Evolutionary conservation across 2,888 invertebrate species (phyloP), one percentile per base, ranked within the genome.

Genomic region (Drosophila trichaetosa): DNA sequence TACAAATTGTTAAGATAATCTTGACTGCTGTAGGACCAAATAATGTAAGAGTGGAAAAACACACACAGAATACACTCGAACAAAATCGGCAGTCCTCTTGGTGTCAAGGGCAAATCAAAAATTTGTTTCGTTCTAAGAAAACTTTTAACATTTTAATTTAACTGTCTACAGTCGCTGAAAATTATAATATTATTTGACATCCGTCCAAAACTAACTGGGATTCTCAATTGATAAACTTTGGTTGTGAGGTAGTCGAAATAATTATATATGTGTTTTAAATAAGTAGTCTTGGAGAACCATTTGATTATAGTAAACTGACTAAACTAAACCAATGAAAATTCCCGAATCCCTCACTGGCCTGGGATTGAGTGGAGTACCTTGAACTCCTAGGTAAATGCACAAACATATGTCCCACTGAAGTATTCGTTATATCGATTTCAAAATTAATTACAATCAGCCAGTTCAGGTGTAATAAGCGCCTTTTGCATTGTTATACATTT

Each of bases 1-100:
- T 34, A 54, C 71, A 48, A 48, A 58, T 73, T 40, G 24, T 38
- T 16, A 36, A 33, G 21, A 58, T 73, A 72, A 54, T 72, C 66
- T 10, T 13, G 27, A n/a, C 10, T 11, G 40, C 40, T 10, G 5
- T 1, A 11, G 42, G 11, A 40, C 4, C 40, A 4, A 11, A 4
- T 4, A 40, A 10, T 40, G n/a, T 11, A 4, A 4, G 18, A 27
- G 18, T 27, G 5, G 7, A 18, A 18, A 29, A 29, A 5, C 33
- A 16, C 24, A 16, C 46, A 46, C 24, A 8, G 16, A 29, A 49
- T 29, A 49, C 29, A 49, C 27, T 29, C 0, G 2, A 46, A 46
- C 8, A 46, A 24, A 24, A 4, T 16, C 8, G 8, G 4, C 4
- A 46, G 4, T 1, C 2, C 13, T 16, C 8, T 46, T 16, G 7